These are phyloP conservation scores for Phalloptychus januarius DNA, from an alignment of 2,797 vertebrate genomes.

Conservation along the genomic window DNA sequence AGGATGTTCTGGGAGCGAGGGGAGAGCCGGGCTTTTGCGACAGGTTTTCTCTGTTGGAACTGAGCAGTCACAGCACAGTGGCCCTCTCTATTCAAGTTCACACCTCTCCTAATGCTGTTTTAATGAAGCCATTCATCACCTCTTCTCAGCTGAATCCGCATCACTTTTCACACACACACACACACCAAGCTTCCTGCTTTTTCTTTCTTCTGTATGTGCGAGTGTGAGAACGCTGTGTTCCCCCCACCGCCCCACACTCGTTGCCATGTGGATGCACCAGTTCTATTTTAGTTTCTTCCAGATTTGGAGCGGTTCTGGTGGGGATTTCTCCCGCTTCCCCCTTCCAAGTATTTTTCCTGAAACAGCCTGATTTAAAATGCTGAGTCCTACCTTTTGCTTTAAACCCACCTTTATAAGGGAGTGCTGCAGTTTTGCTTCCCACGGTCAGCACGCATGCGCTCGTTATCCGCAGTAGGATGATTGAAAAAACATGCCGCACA, in stretches of 20 bases:
- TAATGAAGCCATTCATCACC: slow-evolving; percentile 86
- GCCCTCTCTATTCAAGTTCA: slow-evolving; percentile 63
- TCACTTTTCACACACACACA: slow-evolving; percentile 35
- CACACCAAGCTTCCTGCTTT: slow-evolving; percentile 35
- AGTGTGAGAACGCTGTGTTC: slow-evolving; percentile 64
- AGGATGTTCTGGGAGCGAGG: slow-evolving; percentile 23
- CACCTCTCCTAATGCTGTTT: slow-evolving; percentile 83
- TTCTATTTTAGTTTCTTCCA: slow-evolving; percentile 64
- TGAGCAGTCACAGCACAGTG: slow-evolving; percentile 46
- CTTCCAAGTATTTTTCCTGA: slow-evolving; percentile 22
- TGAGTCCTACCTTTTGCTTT: slow-evolving; percentile 48
- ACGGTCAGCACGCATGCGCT: slow-evolving; percentile 15
- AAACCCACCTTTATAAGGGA: slow-evolving; percentile 40
- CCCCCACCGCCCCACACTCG: slow-evolving; percentile 14
- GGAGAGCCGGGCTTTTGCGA: slow-evolving; percentile 45
- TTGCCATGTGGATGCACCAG: slow-evolving; percentile 65
- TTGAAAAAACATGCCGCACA: slow-evolving; percentile 7
- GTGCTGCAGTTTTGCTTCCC: slow-evolving; percentile 46
- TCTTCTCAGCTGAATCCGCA: slow-evolving; percentile 69
- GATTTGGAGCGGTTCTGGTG: slow-evolving; percentile 49
- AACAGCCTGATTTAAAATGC: slow-evolving; percentile 48
- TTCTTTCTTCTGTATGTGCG: slow-evolving; percentile 40
- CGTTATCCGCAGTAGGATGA: neutral
- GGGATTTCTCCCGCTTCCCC: slow-evolving; percentile 19
- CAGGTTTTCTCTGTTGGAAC: slow-evolving; percentile 37